These are phyloP conservation scores for Atherinosoma microstoma DNA, from an alignment of 2,797 vertebrate species.

Conservation along the genomic window DNA sequence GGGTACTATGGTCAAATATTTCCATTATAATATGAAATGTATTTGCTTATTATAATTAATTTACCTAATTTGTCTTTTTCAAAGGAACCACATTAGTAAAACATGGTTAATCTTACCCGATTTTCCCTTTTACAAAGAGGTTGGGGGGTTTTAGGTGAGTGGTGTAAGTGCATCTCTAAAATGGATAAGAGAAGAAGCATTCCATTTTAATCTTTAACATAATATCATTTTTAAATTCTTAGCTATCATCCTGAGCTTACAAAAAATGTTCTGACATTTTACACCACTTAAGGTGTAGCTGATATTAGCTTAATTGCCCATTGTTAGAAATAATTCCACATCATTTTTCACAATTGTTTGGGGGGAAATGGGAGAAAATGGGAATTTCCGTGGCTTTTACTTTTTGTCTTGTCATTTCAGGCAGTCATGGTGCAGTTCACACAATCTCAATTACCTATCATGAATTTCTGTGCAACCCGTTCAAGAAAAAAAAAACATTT, in stretches of 20 bases:
- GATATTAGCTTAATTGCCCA: conserved; percentile 8
- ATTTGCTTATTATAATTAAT: no score
- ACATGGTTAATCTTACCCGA: no score
- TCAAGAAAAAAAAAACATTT: conserved; percentile 32
- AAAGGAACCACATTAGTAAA: no score
- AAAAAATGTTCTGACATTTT: not conserved
- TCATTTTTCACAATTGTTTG: conserved; percentile 7
- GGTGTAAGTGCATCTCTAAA: no score
- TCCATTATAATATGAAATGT: no score
- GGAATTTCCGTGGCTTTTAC: not conserved
- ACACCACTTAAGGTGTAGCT: not conserved
- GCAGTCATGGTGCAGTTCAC: conserved; percentile 1
- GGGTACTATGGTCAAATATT: no score
- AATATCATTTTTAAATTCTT: not conserved
- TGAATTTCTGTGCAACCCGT: conserved; percentile 10
- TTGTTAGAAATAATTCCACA: conserved; percentile 2
- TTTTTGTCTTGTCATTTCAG: not conserved
- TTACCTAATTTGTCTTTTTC: no score
- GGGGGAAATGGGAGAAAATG: not conserved
- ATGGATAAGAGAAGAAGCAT: no score
- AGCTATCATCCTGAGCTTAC: no score
- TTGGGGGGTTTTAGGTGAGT: no score
- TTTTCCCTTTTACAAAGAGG: no score
- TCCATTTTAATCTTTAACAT: not conserved
- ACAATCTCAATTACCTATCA: conserved; percentile 29